These are phyloP conservation scores for Hydractinia symbiolongicarpus DNA, from an alignment of 30 jellyfish, hydroid and myxozoan species.

Conservation along the genomic window DNA sequence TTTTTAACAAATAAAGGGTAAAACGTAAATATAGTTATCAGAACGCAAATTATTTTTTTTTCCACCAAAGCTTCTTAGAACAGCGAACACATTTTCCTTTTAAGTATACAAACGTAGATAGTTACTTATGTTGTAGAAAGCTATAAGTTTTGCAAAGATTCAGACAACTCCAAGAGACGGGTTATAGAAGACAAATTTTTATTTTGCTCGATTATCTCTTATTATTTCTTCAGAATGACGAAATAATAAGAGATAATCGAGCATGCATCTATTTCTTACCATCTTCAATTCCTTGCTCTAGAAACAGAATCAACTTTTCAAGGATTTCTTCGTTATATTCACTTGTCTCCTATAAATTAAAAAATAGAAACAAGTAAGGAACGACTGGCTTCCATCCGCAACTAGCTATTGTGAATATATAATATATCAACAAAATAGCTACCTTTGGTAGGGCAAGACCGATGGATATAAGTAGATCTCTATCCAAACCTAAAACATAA, in stretches of 20 bases:
- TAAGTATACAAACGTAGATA: no score
- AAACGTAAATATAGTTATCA: no score
- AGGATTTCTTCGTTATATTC: slow-evolving; percentile 70
- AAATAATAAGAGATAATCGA: neutral
- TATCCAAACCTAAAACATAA: slow-evolving; percentile 51
- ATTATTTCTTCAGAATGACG: no score
- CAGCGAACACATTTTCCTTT: no score
- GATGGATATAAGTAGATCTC: slow-evolving; percentile 40
- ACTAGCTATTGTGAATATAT: neutral
- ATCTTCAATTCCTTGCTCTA: slow-evolving; percentile 90
- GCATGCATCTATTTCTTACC: slow-evolving; percentile 39
- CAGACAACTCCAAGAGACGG: no score
- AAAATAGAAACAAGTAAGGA: neutral
- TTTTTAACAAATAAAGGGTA: no score
- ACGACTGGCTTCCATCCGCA: neutral
- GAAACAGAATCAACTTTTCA: slow-evolving; percentile 61
- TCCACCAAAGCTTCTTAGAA: no score
- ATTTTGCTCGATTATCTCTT: no score
- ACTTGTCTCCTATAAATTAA: slow-evolving; percentile 34
- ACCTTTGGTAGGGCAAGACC: slow-evolving; percentile 62
- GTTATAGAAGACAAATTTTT: no score
- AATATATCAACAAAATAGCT: neutral
- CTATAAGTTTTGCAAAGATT: no score
- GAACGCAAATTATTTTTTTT: no score
- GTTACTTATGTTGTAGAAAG: no score